Percentiles rank a stretch among this genome's conserved stretches.
phyloP scores from a whole-genome alignment of 2,888 invertebrate species.

The Brassicogethes aeneus region DNA sequence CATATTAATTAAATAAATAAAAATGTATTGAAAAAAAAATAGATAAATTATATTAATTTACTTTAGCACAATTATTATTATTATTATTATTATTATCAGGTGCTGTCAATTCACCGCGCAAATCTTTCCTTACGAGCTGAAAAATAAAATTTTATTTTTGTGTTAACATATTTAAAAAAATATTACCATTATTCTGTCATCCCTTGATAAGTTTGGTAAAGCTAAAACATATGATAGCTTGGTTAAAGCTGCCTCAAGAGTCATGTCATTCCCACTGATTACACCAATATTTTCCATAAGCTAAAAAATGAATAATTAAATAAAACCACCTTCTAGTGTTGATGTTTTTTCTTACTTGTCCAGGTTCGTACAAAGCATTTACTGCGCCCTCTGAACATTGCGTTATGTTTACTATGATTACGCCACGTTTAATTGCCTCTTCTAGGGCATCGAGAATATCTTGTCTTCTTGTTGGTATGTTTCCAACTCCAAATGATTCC shows the following conservation, averaged over 20 bases:
- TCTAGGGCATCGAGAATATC: conserved; percentile 68
- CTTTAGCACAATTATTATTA: no score
- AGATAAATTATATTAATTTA: no score
- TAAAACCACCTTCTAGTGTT: background rate
- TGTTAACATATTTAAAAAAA: no score
- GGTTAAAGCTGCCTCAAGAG: background rate
- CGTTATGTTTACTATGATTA: conserved; percentile 85
- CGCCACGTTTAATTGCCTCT: conserved; percentile 63
- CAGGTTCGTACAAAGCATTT: conserved; percentile 70
- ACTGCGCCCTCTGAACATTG: conserved; percentile 85
- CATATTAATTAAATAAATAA: no score
- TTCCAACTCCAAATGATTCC: conserved; percentile 90
- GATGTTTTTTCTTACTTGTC: conserved; percentile 50
- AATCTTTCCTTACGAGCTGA: no score
- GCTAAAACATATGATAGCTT: background rate
- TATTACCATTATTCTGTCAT: background rate
- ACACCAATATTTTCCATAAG: background rate
- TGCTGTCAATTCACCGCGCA: no score
- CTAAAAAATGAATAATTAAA: background rate
- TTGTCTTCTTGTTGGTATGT: conserved; percentile 75
- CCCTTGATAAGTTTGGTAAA: background rate
- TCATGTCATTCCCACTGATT: background rate
- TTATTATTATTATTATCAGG: no score
- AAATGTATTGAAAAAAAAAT: no score
- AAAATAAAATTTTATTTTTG: no score